These are phyloP conservation scores for Brachyrhaphis roseni DNA, from an alignment of 2,797 vertebrate species.

Conservation along the genomic window DNA sequence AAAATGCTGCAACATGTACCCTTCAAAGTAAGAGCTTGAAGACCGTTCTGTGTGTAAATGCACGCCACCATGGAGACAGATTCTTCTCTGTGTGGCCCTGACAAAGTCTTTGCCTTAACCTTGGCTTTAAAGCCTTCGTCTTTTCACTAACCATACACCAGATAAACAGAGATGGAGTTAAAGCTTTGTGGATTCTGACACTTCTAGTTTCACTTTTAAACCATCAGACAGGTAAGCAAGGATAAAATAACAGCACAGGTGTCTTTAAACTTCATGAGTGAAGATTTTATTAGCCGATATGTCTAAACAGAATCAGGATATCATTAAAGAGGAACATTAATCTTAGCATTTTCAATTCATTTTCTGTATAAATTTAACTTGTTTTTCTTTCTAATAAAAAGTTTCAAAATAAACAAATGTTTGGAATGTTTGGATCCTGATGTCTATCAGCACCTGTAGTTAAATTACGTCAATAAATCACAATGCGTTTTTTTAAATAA, in stretches of 20 bases:
- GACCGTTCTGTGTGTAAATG: neutral
- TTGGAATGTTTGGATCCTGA: neutral
- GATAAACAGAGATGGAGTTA: neutral
- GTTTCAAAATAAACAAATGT: neutral
- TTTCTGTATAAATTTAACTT: neutral
- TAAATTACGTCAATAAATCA: neutral
- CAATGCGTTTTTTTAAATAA: neutral
- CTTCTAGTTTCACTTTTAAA: neutral
- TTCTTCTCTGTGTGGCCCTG: neutral
- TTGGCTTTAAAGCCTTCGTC: neutral
- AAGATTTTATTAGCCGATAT: neutral
- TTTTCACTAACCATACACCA: too few species aligned
- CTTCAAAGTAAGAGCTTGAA: neutral
- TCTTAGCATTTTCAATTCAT: neutral
- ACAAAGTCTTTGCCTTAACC: neutral
- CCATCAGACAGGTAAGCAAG: neutral
- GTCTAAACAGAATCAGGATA: neutral
- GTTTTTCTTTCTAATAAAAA: neutral
- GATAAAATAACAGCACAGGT: neutral
- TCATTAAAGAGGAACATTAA: neutral
- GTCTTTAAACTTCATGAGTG: neutral
- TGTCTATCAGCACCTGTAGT: neutral
- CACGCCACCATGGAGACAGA: neutral
- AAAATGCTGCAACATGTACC: neutral
- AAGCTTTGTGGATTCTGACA: neutral